Evolutionary conservation across 2,113 vertebrate species (phyloP).

Genomic region (Carlito syrichta): DNA sequence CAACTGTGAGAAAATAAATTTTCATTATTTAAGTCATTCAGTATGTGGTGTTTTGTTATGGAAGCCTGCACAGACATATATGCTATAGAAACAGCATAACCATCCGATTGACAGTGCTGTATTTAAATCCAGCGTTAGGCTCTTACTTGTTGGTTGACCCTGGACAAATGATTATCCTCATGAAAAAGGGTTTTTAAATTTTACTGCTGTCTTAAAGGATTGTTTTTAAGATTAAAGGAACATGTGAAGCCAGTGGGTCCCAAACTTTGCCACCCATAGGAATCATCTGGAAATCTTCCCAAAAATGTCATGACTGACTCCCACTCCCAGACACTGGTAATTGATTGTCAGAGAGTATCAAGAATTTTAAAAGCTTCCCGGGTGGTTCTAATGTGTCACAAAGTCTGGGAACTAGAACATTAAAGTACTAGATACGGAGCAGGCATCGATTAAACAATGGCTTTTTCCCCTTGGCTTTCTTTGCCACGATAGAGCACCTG

Average conservation of each 20-base stretch:
- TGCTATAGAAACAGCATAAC: rapidly evolving
- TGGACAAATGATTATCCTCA: not conserved
- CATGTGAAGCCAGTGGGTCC: not conserved
- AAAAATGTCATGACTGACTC: not conserved
- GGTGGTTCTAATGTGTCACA: not conserved
- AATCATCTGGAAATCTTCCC: not conserved
- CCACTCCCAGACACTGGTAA: not conserved
- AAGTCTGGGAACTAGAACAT: not conserved
- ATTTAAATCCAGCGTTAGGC: not conserved
- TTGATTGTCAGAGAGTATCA: not conserved
- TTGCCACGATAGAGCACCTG: not conserved
- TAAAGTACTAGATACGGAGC: not conserved
- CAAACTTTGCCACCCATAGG: not conserved
- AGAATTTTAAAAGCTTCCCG: not conserved
- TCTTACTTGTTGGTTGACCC: not conserved
- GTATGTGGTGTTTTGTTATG: not conserved
- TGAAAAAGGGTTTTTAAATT: too few species aligned
- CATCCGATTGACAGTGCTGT: not conserved
- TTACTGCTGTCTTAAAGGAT: too few species aligned
- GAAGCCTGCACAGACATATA: not conserved
- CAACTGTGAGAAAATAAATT: not conserved
- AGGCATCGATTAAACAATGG: not conserved
- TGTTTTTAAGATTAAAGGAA: not conserved
- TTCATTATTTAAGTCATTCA: not conserved
- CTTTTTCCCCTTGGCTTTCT: not conserved